Evolutionary conservation across 2,797 vertebrate species (phyloP), one percentile per base, ranked within the genome.

Genomic region (Pipistrellus pipistrellus): DNA sequence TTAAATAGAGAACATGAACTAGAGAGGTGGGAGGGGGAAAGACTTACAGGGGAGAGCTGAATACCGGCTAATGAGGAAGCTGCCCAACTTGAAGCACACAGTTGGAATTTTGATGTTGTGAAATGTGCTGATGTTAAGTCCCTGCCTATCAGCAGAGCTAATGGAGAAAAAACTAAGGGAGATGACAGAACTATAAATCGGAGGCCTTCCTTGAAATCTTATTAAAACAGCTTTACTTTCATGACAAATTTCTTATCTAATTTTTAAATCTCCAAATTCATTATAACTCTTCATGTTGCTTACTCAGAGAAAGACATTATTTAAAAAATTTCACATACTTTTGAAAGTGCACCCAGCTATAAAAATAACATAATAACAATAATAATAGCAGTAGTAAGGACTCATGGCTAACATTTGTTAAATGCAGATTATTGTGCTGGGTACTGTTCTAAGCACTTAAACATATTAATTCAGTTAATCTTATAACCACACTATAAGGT

Each of bases 251-350:
- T 66, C 72, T 82, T 13, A 78, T 41, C n/a, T 83, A 51, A 76
- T 59, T 83, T 93, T 93, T 72, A 76, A 90, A 87, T 69, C 46
- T 92, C 72, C 38, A 88, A 82, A 88, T 72, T 64, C 64, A 51
- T 84, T 86, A 84, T 17, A 11, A 69, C 59, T 83, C 27, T 86
- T 46, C 27, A 1, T 18, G 13, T n/a, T 91, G 17, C 81, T 96
- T 53, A 76, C 71, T 80, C 32, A 86, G 72, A 76, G 75, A 55
- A 66, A 90, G 27, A 41, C 0, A 44, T 84, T 35, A 82, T 71
- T 85, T 23, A 25, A 69, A 86, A 80, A 51, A 38, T 53, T 8
- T 72, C 51, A 62, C 53, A n/a, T 25, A 21, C 8, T 69, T 88
- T 76, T 46, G 1, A 55, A 90, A 76, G 48, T 71, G 8, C 30